Conservation (phyloP, 2,888 invertebrate genomes). For the Chaetogeoica ovagalla region DNA sequence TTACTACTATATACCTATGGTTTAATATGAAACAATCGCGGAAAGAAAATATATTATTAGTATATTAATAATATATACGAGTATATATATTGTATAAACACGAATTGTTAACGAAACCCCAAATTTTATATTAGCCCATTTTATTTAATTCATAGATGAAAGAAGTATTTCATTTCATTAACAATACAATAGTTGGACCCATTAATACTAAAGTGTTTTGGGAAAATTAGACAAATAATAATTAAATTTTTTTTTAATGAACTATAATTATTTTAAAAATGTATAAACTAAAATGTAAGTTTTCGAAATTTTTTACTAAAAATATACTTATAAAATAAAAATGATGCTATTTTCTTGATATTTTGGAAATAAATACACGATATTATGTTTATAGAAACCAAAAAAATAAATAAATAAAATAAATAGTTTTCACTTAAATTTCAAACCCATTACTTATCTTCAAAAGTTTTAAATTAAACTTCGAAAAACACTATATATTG, state of each 20-base stretch:
- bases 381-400: not conserved
- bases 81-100: not conserved
- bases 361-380: constrained; percentile 1
- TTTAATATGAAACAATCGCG: not conserved
- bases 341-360: not conserved
- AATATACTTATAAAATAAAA: no score
- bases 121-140: not conserved
- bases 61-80: no score
- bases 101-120: not conserved
- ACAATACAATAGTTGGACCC: not conserved
- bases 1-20: not conserved
- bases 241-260: not conserved
- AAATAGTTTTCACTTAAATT: constrained; percentile 2
- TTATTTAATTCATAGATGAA: not conserved
- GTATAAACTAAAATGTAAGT: not conserved
- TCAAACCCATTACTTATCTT: constrained; percentile 26
- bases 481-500: not conserved
- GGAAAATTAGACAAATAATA: no score
- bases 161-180: not conserved
- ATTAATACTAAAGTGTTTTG: not conserved
- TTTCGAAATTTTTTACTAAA: not conserved
- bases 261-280: not conserved
- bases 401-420: not conserved
- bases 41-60: not conserved
- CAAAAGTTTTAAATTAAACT: constrained; percentile 26